These are phyloP conservation scores for Hyles vespertilio DNA, from an alignment of 1,140 invertebrate genomes.

Conservation along the genomic window DNA sequence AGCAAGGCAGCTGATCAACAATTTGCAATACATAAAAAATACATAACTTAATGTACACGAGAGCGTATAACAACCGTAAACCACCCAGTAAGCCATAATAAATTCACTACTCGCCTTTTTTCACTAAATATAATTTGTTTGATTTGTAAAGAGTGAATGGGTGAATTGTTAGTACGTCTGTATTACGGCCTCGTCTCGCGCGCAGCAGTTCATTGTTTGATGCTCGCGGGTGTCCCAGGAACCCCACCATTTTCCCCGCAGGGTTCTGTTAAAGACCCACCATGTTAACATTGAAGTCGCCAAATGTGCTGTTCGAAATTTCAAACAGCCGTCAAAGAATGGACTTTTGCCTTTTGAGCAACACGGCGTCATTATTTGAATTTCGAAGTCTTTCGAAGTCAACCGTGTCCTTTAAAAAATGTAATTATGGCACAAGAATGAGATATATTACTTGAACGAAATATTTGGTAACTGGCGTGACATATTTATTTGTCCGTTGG, in stretches of 20 bases:
- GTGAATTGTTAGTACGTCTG: conserved; percentile 46
- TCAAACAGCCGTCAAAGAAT: conserved; percentile 35
- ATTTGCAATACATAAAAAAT: too few relatives aligned
- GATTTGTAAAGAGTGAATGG: conserved; percentile 70
- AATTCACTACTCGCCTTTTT: conserved; percentile 38
- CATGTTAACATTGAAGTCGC: conserved; percentile 62
- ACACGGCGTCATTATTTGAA: conserved; percentile 17
- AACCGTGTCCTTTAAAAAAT: conserved; percentile 5
- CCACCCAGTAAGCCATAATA: conserved; percentile 4
- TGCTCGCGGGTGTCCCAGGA: conserved; percentile 57
- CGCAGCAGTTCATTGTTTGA: conserved; percentile 50
- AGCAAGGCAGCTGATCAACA: too few relatives aligned
- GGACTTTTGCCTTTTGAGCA: conserved; percentile 42
- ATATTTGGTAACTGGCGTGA: too few relatives aligned
- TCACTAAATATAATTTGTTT: conserved; percentile 70
- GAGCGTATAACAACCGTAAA: neutral
- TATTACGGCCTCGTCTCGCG: conserved; percentile 41
- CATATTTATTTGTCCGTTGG: too few relatives aligned
- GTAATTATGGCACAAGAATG: neutral
- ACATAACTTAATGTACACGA: neutral
- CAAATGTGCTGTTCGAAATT: conserved; percentile 50
- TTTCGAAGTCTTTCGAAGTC: too few relatives aligned
- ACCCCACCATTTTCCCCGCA: conserved; percentile 65
- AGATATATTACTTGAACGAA: conserved; percentile 1
- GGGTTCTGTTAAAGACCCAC: conserved; percentile 67